Percentiles rank a stretch among this genome's conserved stretches.
Conservation (phyloP, 2,888 invertebrate species). For the Ophioninae sp. region DNA sequence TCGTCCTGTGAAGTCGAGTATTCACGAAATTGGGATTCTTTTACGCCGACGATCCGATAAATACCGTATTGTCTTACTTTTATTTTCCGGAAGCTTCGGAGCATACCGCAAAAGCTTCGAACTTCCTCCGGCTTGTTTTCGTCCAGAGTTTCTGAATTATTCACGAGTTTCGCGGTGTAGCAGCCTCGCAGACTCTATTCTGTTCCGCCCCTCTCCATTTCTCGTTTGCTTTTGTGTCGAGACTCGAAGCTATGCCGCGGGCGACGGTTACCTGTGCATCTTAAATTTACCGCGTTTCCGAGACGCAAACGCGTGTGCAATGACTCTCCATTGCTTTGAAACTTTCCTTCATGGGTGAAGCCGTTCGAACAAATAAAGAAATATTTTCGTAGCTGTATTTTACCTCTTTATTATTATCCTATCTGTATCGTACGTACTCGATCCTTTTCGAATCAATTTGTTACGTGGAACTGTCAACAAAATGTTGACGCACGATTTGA, state of each 20-base stretch:
- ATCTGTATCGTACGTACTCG: too few species aligned
- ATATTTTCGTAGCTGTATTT: not conserved
- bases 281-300: too few species aligned
- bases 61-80: not conserved
- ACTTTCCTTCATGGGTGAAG: not conserved
- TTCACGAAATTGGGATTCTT: not conserved
- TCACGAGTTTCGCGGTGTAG: slow-evolving; percentile 21
- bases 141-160: slow-evolving; percentile 51
- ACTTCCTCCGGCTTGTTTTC: not conserved
- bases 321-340: not conserved
- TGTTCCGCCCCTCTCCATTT: too few species aligned
- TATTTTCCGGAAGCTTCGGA: not conserved
- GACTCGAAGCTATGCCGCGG: too few species aligned
- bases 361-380: not conserved
- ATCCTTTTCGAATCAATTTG: too few species aligned
- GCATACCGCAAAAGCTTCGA: slow-evolving; percentile 7
- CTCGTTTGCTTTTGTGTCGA: too few species aligned
- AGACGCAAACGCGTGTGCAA: too few species aligned
- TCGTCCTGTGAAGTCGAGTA: too few species aligned
- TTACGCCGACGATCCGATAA: not conserved
- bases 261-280: too few species aligned
- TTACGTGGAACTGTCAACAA: too few species aligned
- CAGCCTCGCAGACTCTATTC: too few species aligned
- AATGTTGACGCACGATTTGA: too few species aligned
- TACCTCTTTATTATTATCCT: not conserved